phyloP scores from a whole-genome alignment of 2,888 invertebrate species.

The Merodon equestris region DNA sequence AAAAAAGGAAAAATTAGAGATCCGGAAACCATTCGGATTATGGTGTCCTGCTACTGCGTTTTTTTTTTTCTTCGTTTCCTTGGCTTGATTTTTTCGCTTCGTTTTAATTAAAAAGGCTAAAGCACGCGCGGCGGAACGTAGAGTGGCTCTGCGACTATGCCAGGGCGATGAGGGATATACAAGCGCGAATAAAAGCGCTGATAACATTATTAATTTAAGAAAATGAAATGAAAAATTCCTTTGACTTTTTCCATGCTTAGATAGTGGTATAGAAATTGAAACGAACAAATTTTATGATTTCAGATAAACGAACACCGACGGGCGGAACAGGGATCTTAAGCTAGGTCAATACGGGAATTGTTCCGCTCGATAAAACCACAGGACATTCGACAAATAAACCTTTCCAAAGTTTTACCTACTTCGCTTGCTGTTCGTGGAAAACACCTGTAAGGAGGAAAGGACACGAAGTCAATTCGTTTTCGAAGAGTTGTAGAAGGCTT shows the following conservation, averaged over 20 bases:
- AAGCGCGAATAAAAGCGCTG: conserved; percentile 49
- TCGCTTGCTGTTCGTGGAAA: neutral
- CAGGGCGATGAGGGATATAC: conserved; percentile 38
- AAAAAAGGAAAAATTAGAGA: conserved; percentile 28
- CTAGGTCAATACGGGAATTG: conserved; percentile 55
- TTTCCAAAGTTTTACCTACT: conserved; percentile 62
- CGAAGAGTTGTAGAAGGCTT: conserved; percentile 20
- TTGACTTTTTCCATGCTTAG: conserved; percentile 53
- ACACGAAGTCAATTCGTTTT: conserved; percentile 42
- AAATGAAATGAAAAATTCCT: conserved; percentile 65
- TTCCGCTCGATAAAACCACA: conserved; percentile 62
- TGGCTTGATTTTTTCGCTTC: conserved; percentile 3
- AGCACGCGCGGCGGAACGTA: neutral
- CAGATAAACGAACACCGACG: conserved; percentile 27
- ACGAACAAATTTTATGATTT: conserved; percentile 30
- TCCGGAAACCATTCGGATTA: conserved; percentile 58
- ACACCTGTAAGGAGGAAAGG: conserved; percentile 2
- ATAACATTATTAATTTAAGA: conserved; percentile 66
- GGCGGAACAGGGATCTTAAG: conserved; percentile 24
- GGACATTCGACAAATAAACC: conserved; percentile 54
- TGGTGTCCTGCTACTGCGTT: conserved; percentile 16
- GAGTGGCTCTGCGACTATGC: conserved; percentile 6
- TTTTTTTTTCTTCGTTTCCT: conserved; percentile 15
- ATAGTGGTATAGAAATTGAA: conserved; percentile 37
- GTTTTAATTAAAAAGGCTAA: conserved; percentile 62